Evolutionary conservation across 2,797 vertebrate species (phyloP), one percentile per base, ranked within the genome.

Genomic region (Halcyon smyrnensis): DNA sequence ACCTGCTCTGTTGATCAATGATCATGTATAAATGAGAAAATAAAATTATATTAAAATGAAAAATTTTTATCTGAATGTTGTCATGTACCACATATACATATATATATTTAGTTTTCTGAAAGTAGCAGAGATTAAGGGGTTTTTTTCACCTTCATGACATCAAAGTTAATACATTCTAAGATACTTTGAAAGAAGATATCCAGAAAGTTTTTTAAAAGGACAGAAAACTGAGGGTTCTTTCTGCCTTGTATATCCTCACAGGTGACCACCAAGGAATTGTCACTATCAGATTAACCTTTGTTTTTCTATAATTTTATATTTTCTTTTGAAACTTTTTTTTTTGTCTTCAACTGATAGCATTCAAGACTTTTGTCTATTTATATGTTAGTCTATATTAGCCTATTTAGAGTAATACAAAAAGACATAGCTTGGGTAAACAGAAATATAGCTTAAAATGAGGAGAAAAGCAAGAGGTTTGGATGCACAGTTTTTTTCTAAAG

Each of bases 61-160:
- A 75, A 15, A 59, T 25, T 57, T 93, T 80, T 64, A 45, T 15
- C 6, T 65, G 45, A 86, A 43, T 45, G 9, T 41, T 23, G 1
- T 48, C 30, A 70, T 7, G 23, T 43, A 41, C 10, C 7, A 78
- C 0, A 2, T 65, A n/a, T 11, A 74, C 2, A 46, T 3, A 53
- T 8, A 71, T 39, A 43, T 43, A 43, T 68, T 60, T 41, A 23
- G 60, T 60, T 88, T 86, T 88, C 48, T 75, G 48, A 56, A 60
- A 2, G 7, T 53, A 15, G 0, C 2, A 51, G 32, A 1, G 4
- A 63, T 70, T 60, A 77, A 75, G 12, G 2, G 3, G 18, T 37
- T 71, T 69, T 48, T 73, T 81, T 86, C 20, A 30, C 25, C 6
- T 78, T 81, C 15, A 14, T n/a, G 9, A 56, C 21, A 34, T 8